Base-by-base conservation (phyloP, 1,140 invertebrate species). In the Drosophila equinoxialis region DNA sequence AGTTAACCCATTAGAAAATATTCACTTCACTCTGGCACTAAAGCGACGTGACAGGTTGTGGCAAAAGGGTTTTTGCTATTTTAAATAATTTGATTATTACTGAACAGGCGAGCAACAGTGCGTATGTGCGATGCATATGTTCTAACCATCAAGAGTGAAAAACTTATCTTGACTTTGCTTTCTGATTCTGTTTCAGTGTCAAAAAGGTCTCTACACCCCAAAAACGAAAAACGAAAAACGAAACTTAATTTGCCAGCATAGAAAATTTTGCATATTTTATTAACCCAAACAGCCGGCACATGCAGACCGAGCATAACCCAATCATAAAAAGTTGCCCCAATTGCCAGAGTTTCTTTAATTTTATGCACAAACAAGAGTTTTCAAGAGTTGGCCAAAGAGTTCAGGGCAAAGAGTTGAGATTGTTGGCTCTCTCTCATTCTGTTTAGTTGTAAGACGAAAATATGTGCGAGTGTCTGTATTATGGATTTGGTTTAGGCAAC, bases 251-350 rank as follows among this genome's bases (percentile, higher is more conserved):
- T 86, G 79, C 68, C 70, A 76, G 79, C 65, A 62, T 7, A 51
- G 65, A 65, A 37, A 87, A 77, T 83, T 86, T 86, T 86, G 83
- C 83, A 86, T 86, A 86, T 86, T 86, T 86, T 86, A 87, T 86
- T 83, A 86, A 86, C 83, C 76, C 70, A 77, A 86, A 74, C 84
- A 87, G 84, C 73, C 72, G 79, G 76, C 84, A 70, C 61, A 77
- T 74, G 81, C 74, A 69, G 17, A 65, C 79, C 71, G 41, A 71
- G 61, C 61, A 48, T 78, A 86, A 86, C 76, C 79, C 83, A 86
- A 86, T 86, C 83, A 86, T 82, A 86, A 86, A 59, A 86, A 82
- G 76, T 82, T 86, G 68, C 75, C 68, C 66, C 71, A 51, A 39
- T 37, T 26, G 59, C 35, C 65, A 35, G 65, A 54, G 48, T 74